A percentile compares a stretch with the other conserved stretches of the same genome.
Evolutionary conservation across 2,797 vertebrate species (phyloP).

Genomic region (Gouania willdenowi): DNA sequence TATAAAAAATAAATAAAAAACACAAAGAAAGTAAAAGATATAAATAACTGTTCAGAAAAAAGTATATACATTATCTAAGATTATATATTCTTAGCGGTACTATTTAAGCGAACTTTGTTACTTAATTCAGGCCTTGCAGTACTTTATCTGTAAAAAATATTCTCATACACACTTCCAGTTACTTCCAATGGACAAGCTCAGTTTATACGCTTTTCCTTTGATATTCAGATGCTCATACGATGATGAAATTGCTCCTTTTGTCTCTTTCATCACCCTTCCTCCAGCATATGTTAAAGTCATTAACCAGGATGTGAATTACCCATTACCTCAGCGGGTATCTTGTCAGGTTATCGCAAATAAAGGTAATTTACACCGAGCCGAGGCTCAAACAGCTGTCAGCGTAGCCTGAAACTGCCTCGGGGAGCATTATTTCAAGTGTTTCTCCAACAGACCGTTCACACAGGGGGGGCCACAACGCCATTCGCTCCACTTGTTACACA

Average conservation of each 20-base stretch:
- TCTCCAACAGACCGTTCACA: conserved; percentile 9
- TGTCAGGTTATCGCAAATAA: conserved; percentile 28
- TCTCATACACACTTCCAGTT: too few relatives aligned
- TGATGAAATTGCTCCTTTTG: conserved; percentile 15
- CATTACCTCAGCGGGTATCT: conserved; percentile 18
- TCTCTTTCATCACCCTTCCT: conserved; percentile 17
- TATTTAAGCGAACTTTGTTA: too few relatives aligned
- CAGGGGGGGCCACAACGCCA: background rate
- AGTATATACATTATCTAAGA: too few relatives aligned
- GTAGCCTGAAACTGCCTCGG: conserved; percentile 11
- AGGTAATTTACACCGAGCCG: conserved; percentile 12
- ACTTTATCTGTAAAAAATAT: too few relatives aligned
- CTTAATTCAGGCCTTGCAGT: too few relatives aligned
- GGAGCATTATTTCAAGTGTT: conserved; percentile 7
- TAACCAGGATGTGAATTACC: conserved; percentile 25
- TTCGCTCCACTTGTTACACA: conserved; percentile 7
- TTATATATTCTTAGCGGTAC: too few relatives aligned
- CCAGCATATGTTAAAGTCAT: conserved; percentile 31
- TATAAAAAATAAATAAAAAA: too few relatives aligned
- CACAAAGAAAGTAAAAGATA: too few relatives aligned
- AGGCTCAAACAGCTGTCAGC: conserved; percentile 16
- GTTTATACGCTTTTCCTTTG: too few relatives aligned
- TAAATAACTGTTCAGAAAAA: too few relatives aligned
- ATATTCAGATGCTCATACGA: conserved; percentile 6
- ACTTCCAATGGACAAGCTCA: too few relatives aligned